Base-by-base conservation (phyloP, 1,140 invertebrate genomes). In the Drosophila grimshawi region DNA sequence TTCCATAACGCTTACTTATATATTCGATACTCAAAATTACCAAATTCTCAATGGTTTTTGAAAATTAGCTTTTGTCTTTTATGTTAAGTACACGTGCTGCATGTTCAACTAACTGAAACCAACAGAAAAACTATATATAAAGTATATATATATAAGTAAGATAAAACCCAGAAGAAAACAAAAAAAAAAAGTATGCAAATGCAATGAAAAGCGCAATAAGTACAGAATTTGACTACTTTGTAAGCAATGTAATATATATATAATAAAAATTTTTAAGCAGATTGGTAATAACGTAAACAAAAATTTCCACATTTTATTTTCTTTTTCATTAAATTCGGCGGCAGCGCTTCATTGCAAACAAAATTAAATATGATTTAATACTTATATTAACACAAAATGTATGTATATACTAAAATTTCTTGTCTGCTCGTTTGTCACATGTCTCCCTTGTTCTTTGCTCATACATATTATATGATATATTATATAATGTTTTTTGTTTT, bases 281-380 rank as follows among this genome's bases (percentile, higher is more conserved):
- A 67, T 68, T 74, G 43, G 46, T 48, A 5, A 35, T 19, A 49
- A 49, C 8, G n/a, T 8, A 33, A 62, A 43, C 72, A 43, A 52
- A 72, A 89, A 81, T 85, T 89, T 89, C 85, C 85, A 89, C 86
- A 89, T 88, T 80, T 71, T 82, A 73, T 52, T 6, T 59, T 62
- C 29, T 56, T 33, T 41, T 41, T 49, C 35, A 35, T 76, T 68
- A 64, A 49, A 57, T 76, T 86, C 59, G 51, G 60, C 59, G 77
- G 79, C 79, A 51, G 56, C 64, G 79, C 86, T 88, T 88, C 83
- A 82, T 73, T 81, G 82, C 82, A 82, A 68, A 60, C 67, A 73
- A 65, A 74, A 64, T 39, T 19, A 19, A 19, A 55, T 63, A 60
- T 67, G 27, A 75, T 57, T 70, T 52, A 62, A 75, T 71, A 71